Evolutionary conservation across 1,140 invertebrate genomes (phyloP), one percentile per base, ranked within the genome.

Genomic region (Drosophila pruinosa): DNA sequence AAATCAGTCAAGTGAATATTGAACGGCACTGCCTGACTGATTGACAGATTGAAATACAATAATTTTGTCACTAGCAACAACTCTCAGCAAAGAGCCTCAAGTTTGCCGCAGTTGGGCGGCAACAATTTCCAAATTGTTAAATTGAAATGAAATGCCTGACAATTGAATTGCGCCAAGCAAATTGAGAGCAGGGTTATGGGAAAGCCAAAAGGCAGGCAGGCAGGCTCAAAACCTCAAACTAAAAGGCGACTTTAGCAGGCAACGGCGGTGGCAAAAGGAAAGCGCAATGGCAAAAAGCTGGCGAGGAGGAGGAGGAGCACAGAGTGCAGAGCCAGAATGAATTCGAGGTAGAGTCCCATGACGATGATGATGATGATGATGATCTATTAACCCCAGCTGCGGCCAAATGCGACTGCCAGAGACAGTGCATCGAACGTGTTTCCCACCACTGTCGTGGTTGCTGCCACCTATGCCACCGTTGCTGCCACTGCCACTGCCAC

Each of bases 121-220:
- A 74, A 58, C 59, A 82, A 75, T 67, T 75, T 78, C 65, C 47
- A 88, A 86, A 88, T 86, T 75, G 82, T 88, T 72, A 82, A 88
- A 88, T 88, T 82, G 83, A 88, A 88, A 78, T 88, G 78, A 89
- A 88, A 88, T 88, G 79, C 67, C 68, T 69, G 75, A 82, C 82
- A 88, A 88, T 88, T 86, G 78, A 80, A 86, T 86, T 86, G 78
- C 58, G 77, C 47, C 57, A 59, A 65, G 58, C 59, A 81, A 82
- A 76, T 79, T 70, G 61, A 71, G 65, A 70, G 78, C 71, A 58
- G 61, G 38, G 24, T 43, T 21, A 45, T 45, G 19, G 19, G 15
- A 56, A 56, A 43, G 48, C 17, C 50, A 54, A 64, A 31, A 45
- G 14, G 19, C 22, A 48, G 4, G 10, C n/a, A n/a, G n/a, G n/a